A percentile compares a stretch with the other conserved stretches of the same genome.
These are phyloP conservation scores for Drosophila tropicalis DNA, from an alignment of 1,140 invertebrate species.

Conservation along the genomic window DNA sequence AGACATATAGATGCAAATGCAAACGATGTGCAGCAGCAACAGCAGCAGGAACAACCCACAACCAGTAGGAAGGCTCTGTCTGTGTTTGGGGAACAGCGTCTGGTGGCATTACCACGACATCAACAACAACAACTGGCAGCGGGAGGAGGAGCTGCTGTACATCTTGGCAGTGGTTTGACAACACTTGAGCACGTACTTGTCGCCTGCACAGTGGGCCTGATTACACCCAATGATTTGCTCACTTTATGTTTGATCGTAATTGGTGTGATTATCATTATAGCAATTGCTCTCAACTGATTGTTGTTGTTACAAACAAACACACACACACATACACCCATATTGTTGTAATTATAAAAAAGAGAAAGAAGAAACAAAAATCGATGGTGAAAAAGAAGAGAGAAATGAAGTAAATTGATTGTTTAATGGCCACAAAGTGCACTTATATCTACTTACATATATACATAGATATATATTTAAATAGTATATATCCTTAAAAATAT, in stretches of 20 bases:
- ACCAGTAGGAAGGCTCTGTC: constrained; percentile 69
- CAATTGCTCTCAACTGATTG: constrained; percentile 83
- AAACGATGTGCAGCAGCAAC: constrained; percentile 8
- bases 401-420: constrained; percentile 20
- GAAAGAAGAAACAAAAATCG: constrained; percentile 2
- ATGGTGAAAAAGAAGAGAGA: constrained; percentile 30
- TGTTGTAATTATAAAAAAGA: constrained; percentile 52
- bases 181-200: constrained; percentile 80
- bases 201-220: constrained; percentile 79
- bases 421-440: constrained; percentile 51
- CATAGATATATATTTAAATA: constrained; percentile 15
- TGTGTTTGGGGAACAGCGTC: constrained; percentile 67
- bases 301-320: constrained; percentile 10
- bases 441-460: constrained; percentile 17
- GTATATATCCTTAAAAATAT: constrained; percentile 35
- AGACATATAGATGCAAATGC: constrained; percentile 3
- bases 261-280: constrained; percentile 88
- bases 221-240: constrained; percentile 85
- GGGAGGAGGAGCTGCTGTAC: constrained; percentile 28
- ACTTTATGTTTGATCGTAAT: constrained; percentile 88
- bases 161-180: constrained; percentile 53
- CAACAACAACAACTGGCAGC: constrained; percentile 17
- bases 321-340: constrained; percentile 6
- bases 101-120: constrained; percentile 15
- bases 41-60: constrained; percentile 43